Evolutionary conservation across 2,113 vertebrate genomes (phyloP), one percentile per base, ranked within the genome.

Genomic region (Potamarius usumacintae): DNA sequence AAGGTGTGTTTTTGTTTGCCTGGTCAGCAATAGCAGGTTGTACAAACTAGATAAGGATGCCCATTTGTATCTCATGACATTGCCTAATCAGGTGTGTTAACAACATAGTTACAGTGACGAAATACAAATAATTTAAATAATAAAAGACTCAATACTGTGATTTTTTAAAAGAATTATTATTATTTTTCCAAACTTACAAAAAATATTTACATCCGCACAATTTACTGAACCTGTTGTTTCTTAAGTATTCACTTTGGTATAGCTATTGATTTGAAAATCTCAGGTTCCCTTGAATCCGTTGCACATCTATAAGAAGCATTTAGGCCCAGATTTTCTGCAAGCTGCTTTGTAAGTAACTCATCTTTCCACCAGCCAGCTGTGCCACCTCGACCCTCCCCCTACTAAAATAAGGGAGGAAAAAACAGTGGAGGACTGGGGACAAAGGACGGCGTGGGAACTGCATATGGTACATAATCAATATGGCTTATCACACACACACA

Each of bases 401-500:
- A 50, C 84, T 84, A 87, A 87, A 83, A 77, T 83, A 62, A 77
- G 53, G 18, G 60, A 72, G 30, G 63, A 89, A 82, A 82, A 83
- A 84, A 85, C 65, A 69, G 72, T 77, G 30, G 34, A 86, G 74
- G 79, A 84, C 82, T 83, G 69, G 65, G 86, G 79, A 88, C 87
- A 91, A 91, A 90, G 84, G 91, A 92, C 80, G 87, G 71, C 83
- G 88, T 88, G 85, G 91, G 88, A 87, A 88, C 89, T 80, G 83
- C 85, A 89, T 89, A 82, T 87, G 89, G 86, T 92, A 86, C 83
- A 89, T 86, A 91, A 94, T 94, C 94, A 94, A 94, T 94, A 93
- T 27, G 85, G 89, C 93, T 94, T 94, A 94, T 94, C 93, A 53
- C 74, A 86, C 84, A 85, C 80, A 53, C 86, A 90, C 91, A 91